These are phyloP conservation scores for Lepus timidus DNA, from an alignment of 2,113 vertebrate species.

Conservation along the genomic window DNA sequence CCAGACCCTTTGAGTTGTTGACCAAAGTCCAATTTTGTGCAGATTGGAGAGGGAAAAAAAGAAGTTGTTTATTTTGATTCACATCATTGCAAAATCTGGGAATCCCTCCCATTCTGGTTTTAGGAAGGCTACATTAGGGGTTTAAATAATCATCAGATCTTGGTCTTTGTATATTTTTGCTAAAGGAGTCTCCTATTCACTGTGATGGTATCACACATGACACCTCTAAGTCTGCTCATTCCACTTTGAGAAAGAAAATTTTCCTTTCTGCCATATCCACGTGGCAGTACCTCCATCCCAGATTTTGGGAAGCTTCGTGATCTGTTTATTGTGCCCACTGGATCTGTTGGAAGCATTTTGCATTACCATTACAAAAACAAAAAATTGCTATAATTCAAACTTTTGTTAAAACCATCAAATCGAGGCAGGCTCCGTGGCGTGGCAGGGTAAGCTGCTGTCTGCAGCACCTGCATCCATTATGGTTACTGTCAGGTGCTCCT, in stretches of 20 bases:
- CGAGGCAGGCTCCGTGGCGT: background rate
- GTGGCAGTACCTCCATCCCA: background rate
- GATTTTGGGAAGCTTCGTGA: background rate
- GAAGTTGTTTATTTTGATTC: background rate
- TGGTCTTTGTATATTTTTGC: background rate
- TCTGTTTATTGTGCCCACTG: background rate
- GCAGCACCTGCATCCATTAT: too few species aligned
- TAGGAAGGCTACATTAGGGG: background rate
- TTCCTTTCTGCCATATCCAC: background rate
- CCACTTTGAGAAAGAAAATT: background rate
- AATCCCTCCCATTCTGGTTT: background rate
- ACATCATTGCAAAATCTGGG: background rate
- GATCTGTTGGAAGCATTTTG: background rate
- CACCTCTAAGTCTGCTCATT: background rate
- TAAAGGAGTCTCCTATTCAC: background rate
- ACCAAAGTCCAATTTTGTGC: slow-evolving; percentile 27
- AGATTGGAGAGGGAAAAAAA: background rate
- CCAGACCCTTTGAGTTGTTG: background rate
- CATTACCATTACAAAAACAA: background rate
- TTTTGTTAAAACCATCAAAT: background rate
- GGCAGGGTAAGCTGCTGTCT: too few species aligned
- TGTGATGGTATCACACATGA: background rate
- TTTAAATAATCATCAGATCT: background rate
- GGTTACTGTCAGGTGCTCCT: too few species aligned
- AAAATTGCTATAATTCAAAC: background rate